Evolutionary conservation across 2,113 vertebrate species (phyloP), one percentile per base, ranked within the genome.

Genomic region (Gallinago undulata): DNA sequence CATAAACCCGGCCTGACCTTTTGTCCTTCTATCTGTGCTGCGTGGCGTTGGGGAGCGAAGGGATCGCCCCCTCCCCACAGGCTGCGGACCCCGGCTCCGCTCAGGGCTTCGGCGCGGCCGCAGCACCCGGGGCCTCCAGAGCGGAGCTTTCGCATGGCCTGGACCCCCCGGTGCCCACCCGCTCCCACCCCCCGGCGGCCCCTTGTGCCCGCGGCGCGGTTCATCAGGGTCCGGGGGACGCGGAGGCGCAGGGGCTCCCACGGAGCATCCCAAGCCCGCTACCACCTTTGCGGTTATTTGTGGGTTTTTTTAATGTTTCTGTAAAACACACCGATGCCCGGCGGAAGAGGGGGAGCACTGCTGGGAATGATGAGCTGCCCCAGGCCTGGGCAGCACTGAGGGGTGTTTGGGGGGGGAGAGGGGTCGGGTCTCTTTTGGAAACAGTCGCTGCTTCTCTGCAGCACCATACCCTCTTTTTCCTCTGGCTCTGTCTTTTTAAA

Each of bases 11-110:
- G 78, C 75, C 89, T 92, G 93, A 83, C 82, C 87, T 96, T 97
- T 97, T 92, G 94, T 97, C 91, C 96, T 94, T 95, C 96, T 89
- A 69, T 90, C 76, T 90, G 79, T 89, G 94, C 66, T 92, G 95
- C 89, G 64, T 89, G 92, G 89, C 84, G 68, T 89, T 93, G 94
- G 93, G 94, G 96, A 67, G 72, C 15, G 93, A 96, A 94, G 94
- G 96, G 94, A 92, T 83, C 94, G 90, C 35, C 19, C 39, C 41
- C 47, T 6, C 25, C 41, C 60, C 14, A 16, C 19, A 2, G 4
- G 43, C 76, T 75, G 93, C 91, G 90, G 81, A 95, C 86, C 92
- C 85, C 41, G 81, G 60, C 77, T 14, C 72, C 16, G 55, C n/a
- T 84, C 88, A 51, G 93, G 89, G 87, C 72, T 92, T 92, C 89